Conservation (phyloP, 2,797 vertebrate species). For the Takifugu ocellatus region DNA sequence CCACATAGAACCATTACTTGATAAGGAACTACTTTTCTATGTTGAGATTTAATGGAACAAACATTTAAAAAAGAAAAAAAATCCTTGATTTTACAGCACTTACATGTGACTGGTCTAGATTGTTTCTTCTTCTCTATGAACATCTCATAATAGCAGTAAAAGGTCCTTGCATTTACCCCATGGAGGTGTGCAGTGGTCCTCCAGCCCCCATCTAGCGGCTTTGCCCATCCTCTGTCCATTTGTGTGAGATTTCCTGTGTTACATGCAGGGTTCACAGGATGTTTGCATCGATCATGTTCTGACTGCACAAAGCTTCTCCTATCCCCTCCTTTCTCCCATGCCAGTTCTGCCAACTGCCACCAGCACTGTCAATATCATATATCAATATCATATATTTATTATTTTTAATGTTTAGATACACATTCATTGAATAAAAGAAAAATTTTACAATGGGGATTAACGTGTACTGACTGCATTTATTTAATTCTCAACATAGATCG, state of each 20-base stretch:
- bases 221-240: neutral
- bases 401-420: no score
- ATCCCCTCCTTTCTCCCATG: constrained; percentile 32
- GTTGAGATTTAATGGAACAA: no score
- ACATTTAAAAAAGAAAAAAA: no score
- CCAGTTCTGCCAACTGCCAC: constrained; percentile 57
- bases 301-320: constrained; percentile 71
- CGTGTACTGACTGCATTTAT: no score
- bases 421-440: neutral
- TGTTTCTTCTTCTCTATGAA: no score
- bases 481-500: no score
- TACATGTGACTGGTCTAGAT: no score
- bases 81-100: no score
- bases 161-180: constrained; percentile 39
- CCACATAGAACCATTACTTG: no score
- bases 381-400: constrained; percentile 14
- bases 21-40: no score
- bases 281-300: constrained; percentile 76
- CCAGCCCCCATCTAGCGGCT: constrained; percentile 33
- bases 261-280: constrained; percentile 70
- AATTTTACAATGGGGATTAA: neutral
- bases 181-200: constrained; percentile 39
- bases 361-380: constrained; percentile 56
- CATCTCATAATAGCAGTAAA: no score
- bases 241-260: constrained; percentile 46